Base-by-base conservation (phyloP, 92 coral and sea anemone species). In the Muricea muricata region DNA sequence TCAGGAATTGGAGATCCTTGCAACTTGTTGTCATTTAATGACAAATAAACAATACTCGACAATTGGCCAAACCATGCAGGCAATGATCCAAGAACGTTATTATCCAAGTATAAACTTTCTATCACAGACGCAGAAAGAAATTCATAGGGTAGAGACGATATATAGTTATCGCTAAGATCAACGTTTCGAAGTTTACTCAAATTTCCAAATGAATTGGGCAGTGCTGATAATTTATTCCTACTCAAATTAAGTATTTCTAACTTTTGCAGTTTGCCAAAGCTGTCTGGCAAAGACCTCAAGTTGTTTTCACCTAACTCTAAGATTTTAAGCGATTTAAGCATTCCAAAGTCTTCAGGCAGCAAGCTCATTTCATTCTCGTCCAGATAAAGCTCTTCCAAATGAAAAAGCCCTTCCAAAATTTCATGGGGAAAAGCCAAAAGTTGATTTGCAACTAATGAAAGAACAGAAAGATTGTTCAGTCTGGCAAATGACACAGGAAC, bases 291-390 rank as follows among this genome's bases (percentile, higher is more conserved):
- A 6, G 61, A 81, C 45, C 58, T 30, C 31, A 96, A 25, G 13
- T 85, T 58, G 73, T 96, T 96, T 56, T 96, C 98, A 79, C 96
- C 88, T 32, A 93, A 78, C 72, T 96, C 99, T n/a, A 96, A 86
- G 18, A 96, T 88, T 85, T 73, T 89, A 12, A 96, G 85, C 8
- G 82, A 69, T 52, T 83, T 84, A 83, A 96, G 84, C 31, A 33
- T 26, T 23, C 92, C 82, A 61, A 96, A 89, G 23, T 92, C 82
- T 26, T 74, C 90, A n/a, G 99, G 98, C 40, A 96, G 65, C 1
- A 52, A 14, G 1, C 73, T n/a, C 63, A 96, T 70, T 60, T 83
- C 54, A 56, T 96, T 96, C 79, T 96, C 99, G 24, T 94, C 99
- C 35, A 94, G 70, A 66, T 93, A 91, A 46, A 96, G 71, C 65